A percentile compares a stretch with the other conserved stretches of the same genome.
These are phyloP conservation scores for Sarcoramphus papa DNA, from an alignment of 2,797 vertebrate species.

Conservation along the genomic window DNA sequence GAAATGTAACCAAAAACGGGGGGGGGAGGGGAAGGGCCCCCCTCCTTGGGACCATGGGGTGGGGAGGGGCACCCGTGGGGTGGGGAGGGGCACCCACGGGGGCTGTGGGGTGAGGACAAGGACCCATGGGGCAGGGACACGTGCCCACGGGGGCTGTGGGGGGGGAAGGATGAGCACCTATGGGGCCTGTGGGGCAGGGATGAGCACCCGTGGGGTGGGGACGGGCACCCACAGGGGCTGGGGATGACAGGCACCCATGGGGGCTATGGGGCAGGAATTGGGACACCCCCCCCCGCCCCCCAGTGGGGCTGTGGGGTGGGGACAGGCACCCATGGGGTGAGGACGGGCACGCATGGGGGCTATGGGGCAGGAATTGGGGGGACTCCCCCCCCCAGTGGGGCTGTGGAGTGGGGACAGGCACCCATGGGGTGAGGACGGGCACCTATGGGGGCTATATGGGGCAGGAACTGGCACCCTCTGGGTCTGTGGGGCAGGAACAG, in stretches of 20 bases:
- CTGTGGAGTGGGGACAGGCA: neutral
- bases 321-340: neutral
- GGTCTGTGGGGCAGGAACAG: neutral
- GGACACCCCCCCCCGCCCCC: neutral
- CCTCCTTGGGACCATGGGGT: neutral
- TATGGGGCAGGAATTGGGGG: neutral
- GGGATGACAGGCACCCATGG: neutral
- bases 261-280: neutral
- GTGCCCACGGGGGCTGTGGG: neutral
- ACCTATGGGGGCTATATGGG: neutral
- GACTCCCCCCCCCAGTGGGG: no score
- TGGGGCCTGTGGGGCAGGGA: neutral
- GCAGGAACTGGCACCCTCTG: neutral
- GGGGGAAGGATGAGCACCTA: no score
- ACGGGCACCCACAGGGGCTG: conserved; percentile 10
- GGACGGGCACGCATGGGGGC: no score
- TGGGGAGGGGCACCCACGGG: neutral
- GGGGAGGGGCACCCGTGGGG: neutral
- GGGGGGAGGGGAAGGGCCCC: neutral
- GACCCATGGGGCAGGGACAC: neutral
- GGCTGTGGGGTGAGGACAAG: neutral
- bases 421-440: neutral
- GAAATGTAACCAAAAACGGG: neutral
- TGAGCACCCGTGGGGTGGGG: neutral
- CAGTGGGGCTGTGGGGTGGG: neutral